phyloP scores from a whole-genome alignment of 2,113 vertebrate genomes.

The Prinia subflava region DNA sequence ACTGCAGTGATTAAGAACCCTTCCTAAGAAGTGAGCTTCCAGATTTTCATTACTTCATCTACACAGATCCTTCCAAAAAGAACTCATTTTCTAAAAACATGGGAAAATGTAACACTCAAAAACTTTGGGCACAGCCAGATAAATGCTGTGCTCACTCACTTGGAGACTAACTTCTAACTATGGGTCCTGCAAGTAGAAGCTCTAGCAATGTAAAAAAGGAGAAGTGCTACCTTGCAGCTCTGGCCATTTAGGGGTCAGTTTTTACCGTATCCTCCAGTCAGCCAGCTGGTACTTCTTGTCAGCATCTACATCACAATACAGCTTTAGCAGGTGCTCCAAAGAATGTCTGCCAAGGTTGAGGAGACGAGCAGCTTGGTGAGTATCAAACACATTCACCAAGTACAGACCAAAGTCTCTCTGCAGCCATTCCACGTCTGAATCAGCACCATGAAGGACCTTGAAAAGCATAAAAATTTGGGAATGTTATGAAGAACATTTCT shows the following conservation, averaged over 20 bases:
- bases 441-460: constrained; percentile 93
- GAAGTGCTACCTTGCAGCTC: not conserved
- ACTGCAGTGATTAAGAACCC: not conserved
- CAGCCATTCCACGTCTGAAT: constrained; percentile 96
- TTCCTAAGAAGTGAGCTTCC: not conserved
- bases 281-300: constrained; percentile 96
- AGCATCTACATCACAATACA: constrained; percentile 82
- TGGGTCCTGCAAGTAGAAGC: not conserved
- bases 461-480: not conserved
- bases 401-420: constrained; percentile 95
- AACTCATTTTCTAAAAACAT: not conserved
- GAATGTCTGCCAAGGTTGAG: constrained; percentile 90
- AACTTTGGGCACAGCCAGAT: not conserved
- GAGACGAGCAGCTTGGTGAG: constrained; percentile 90
- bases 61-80: not conserved
- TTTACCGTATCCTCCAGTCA: constrained; percentile 95
- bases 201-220: not conserved
- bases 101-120: not conserved
- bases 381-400: constrained; percentile 94
- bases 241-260: not conserved
- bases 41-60: not conserved
- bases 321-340: constrained; percentile 87
- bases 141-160: not conserved
- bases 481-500: not conserved
- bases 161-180: not conserved